Evolutionary conservation across 2,797 vertebrate species (phyloP).

Genomic region (Pitangus sulphuratus): DNA sequence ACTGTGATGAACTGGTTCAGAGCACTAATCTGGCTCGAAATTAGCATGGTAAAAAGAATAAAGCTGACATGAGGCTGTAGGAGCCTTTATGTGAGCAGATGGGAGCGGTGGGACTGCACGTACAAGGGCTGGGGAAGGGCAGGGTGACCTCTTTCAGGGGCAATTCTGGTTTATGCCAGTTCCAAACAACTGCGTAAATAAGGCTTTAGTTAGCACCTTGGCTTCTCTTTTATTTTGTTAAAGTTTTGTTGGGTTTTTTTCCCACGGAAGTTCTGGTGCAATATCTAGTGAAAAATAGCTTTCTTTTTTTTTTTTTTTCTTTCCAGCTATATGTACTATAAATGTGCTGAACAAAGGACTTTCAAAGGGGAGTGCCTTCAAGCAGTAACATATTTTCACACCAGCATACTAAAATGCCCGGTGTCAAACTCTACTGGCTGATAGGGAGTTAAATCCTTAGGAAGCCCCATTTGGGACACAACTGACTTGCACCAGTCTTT

Average conservation of each 20-base stretch:
- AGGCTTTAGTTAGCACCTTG: neutral
- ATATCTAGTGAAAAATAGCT: neutral
- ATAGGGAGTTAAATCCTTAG: neutral
- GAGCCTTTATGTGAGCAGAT: neutral
- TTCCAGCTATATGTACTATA: neutral
- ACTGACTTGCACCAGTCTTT: neutral
- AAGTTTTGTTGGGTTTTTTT: rapidly evolving
- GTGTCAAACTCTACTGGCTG: neutral
- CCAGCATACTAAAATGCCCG: neutral
- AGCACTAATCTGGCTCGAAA: neutral
- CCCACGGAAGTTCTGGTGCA: neutral
- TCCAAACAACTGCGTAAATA: neutral
- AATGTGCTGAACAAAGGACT: neutral
- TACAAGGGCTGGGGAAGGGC: neutral
- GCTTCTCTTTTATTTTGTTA: neutral
- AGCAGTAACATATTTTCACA: neutral
- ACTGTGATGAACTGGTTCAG: neutral
- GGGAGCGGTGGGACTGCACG: neutral
- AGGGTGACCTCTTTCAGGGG: neutral
- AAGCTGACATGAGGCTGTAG: neutral
- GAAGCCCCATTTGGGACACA: neutral
- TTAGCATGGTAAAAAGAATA: neutral
- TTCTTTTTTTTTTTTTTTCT: neutral
- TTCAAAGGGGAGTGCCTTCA: neutral
- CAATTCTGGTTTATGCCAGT: neutral